These are phyloP conservation scores for Ectropis crepuscularia DNA, from an alignment of 2,888 invertebrate species.

Conservation along the genomic window DNA sequence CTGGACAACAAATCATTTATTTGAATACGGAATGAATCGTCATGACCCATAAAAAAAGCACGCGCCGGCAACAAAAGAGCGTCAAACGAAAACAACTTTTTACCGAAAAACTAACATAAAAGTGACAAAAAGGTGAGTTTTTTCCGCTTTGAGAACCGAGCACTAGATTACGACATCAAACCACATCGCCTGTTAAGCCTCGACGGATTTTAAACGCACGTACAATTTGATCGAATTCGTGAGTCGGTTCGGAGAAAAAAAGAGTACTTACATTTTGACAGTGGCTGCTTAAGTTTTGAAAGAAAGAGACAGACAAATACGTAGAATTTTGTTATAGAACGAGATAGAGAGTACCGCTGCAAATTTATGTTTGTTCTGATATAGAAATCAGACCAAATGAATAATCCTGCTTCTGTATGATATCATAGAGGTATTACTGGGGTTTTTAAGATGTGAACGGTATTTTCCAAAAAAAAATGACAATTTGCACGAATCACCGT, in stretches of 20 bases:
- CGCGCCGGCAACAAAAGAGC: slow-evolving; percentile 48
- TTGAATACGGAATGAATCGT: slow-evolving; percentile 19
- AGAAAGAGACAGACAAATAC: slow-evolving; percentile 12
- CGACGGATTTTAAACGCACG: slow-evolving; percentile 66
- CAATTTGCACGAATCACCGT: too few species aligned
- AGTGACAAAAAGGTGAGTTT: slow-evolving; percentile 54
- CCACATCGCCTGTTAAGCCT: slow-evolving; percentile 60
- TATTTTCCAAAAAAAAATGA: too few species aligned
- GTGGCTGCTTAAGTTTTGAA: slow-evolving; percentile 13
- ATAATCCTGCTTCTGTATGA: too few species aligned
- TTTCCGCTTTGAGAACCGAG: slow-evolving; percentile 41
- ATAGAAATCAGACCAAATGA: slow-evolving; percentile 30
- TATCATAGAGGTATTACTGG: too few species aligned
- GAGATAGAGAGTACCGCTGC: slow-evolving; percentile 7
- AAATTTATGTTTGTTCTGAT: slow-evolving; percentile 21
- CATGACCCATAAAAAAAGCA: slow-evolving; percentile 45
- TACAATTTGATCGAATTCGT: slow-evolving; percentile 66
- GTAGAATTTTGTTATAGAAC: slow-evolving; percentile 7
- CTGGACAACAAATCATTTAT: slow-evolving; percentile 4
- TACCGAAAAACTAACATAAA: slow-evolving; percentile 58
- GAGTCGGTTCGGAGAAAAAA: slow-evolving; percentile 58
- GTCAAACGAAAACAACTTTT: slow-evolving; percentile 52
- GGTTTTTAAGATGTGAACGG: too few species aligned
- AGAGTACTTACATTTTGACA: slow-evolving; percentile 50
- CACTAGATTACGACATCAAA: slow-evolving; percentile 62